Evolutionary conservation across 2,888 invertebrate genomes (phyloP).

Genomic region (Smittia sp.): DNA sequence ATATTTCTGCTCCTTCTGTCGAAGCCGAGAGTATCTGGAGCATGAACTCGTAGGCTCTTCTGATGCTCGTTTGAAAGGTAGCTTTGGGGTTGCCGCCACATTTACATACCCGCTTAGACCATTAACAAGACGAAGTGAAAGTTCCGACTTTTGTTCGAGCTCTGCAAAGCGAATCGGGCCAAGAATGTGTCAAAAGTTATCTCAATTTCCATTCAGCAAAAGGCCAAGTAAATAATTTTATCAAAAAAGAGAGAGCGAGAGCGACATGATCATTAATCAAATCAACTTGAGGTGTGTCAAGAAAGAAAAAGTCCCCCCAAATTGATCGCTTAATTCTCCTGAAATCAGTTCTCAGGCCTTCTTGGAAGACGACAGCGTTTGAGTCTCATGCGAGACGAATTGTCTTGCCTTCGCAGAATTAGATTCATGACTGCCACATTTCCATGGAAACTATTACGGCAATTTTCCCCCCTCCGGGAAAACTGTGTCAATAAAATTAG

Average conservation of each 20-base stretch:
- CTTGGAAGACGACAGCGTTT: no score
- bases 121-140: background rate
- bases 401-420: no score
- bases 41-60: background rate
- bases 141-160: background rate
- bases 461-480: no score
- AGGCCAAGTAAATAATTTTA: constrained; percentile 9
- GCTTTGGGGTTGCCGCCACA: background rate
- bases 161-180: background rate
- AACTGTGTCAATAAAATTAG: no score
- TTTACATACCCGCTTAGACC: background rate
- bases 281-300: background rate
- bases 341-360: background rate
- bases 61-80: background rate
- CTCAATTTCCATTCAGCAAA: background rate
- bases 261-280: constrained; percentile 19
- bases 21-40: background rate
- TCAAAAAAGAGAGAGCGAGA: background rate
- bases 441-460: no score
- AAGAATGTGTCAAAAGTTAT: constrained; percentile 4
- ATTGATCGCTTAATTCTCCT: constrained; percentile 14
- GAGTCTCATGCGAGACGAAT: no score
- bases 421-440: no score
- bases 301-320: background rate
- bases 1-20: background rate